Percentiles rank a stretch among this genome's conserved stretches.
Evolutionary conservation across 2,113 vertebrate species (phyloP).

Genomic region (Phodopus roborovskii): DNA sequence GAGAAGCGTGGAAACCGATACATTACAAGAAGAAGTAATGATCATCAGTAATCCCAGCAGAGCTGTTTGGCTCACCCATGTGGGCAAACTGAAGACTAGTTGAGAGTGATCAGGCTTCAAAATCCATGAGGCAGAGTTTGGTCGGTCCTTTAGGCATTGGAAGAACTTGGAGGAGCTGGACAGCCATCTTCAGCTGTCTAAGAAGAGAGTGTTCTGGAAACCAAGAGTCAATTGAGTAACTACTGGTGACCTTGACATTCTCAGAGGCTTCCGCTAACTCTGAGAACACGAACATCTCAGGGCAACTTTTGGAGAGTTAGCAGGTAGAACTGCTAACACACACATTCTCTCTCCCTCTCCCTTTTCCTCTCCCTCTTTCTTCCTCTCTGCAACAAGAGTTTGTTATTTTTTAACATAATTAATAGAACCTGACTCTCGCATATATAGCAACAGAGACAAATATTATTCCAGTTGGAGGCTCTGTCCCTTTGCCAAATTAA

Average conservation of each 20-base stretch:
- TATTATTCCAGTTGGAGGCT: slow-evolving; percentile 16
- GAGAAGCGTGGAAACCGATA: background rate
- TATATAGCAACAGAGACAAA: background rate
- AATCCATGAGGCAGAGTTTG: background rate
- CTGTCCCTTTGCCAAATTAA: slow-evolving; percentile 43
- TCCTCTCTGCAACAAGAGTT: background rate
- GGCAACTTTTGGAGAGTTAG: background rate
- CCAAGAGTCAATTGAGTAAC: no score
- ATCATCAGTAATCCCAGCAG: background rate
- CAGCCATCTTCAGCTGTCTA: no score
- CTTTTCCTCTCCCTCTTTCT: no score
- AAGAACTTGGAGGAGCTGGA: background rate
- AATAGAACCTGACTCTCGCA: slow-evolving; percentile 56
- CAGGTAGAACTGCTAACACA: background rate
- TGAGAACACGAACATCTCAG: background rate
- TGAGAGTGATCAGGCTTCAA: background rate
- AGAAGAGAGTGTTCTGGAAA: background rate
- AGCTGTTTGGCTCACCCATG: background rate
- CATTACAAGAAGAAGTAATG: slow-evolving; percentile 11
- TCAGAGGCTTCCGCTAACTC: background rate
- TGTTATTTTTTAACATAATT: slow-evolving; percentile 39
- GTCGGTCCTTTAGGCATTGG: background rate
- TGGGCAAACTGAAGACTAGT: background rate
- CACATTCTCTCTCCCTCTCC: background rate
- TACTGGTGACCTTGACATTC: background rate